Percentiles rank a stretch among this genome's conserved stretches.
Evolutionary conservation across 2,888 invertebrate genomes (phyloP).

Genomic region (Linnaemya vulpina): DNA sequence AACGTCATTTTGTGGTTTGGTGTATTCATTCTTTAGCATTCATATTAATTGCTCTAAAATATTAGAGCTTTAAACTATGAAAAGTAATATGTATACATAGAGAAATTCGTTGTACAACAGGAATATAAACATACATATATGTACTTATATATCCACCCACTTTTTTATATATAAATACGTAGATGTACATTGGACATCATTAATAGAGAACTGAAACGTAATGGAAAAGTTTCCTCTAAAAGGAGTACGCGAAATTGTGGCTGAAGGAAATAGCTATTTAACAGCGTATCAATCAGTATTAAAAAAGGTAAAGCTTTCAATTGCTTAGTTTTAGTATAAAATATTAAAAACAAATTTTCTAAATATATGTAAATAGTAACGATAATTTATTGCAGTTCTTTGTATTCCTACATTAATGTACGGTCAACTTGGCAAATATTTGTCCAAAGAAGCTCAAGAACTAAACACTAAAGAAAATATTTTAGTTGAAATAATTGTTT

Average conservation of each 20-base stretch:
- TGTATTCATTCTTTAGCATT: conserved; percentile 34
- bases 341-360: too few relatives aligned
- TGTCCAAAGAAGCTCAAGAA: too few relatives aligned
- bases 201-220: conserved; percentile 42
- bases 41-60: conserved; percentile 35
- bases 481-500: too few relatives aligned
- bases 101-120: not conserved
- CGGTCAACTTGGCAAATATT: too few relatives aligned
- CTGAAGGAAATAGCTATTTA: conserved; percentile 84
- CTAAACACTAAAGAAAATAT: too few relatives aligned
- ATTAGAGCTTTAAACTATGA: not conserved
- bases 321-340: too few relatives aligned
- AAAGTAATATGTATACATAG: not conserved
- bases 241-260: conserved; percentile 84
- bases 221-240: conserved; percentile 90
- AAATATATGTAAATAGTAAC: too few relatives aligned
- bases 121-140: conserved; percentile 4
- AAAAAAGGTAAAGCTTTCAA: conserved; percentile 84
- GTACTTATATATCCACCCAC: conserved; percentile 34
- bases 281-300: conserved; percentile 86
- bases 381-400: too few relatives aligned
- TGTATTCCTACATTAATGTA: too few relatives aligned
- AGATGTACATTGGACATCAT: conserved; percentile 56
- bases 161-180: conserved; percentile 30
- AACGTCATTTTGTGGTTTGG: conserved; percentile 42